phyloP scores from a whole-genome alignment of 1,140 invertebrate genomes.

The Thalassaphorura encarpata region DNA sequence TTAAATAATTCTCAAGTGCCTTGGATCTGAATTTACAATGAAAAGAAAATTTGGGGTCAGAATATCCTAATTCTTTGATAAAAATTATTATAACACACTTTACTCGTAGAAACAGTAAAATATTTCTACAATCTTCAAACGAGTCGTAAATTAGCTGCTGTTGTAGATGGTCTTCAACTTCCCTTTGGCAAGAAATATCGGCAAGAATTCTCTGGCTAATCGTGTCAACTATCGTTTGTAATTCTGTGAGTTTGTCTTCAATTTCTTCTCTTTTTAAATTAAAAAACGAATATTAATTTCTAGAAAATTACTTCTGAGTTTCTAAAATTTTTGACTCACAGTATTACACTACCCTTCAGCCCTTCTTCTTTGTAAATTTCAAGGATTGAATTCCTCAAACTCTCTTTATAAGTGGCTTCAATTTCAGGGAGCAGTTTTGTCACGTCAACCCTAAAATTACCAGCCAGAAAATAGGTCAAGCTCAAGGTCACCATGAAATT shows the following conservation, averaged over 20 bases:
- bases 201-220: conserved; percentile 4
- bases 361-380: conserved; percentile 16
- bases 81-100: conserved; percentile 11
- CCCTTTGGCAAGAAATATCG: not conserved
- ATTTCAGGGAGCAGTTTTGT: conserved; percentile 5
- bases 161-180: not conserved
- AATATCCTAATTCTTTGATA: not conserved
- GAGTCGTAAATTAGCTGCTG: not conserved
- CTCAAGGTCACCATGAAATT: too few species aligned
- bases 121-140: conserved; percentile 18
- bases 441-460: conserved; percentile 1
- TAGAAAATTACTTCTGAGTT: not conserved
- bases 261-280: conserved; percentile 13
- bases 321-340: conserved; percentile 19
- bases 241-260: not conserved
- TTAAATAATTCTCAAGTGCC: conserved; percentile 4
- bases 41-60: not conserved
- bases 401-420: not conserved
- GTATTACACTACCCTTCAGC: conserved; percentile 3
- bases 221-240: conserved; percentile 15
- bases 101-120: conserved; percentile 20
- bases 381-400: conserved; percentile 7
- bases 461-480: too few species aligned
- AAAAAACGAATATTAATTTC: not conserved
- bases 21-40: conserved; percentile 14